A percentile compares a stretch with the other conserved stretches of the same genome.
These are phyloP conservation scores for Seriola dumerili DNA, from an alignment of 2,113 vertebrate genomes.

Conservation along the genomic window DNA sequence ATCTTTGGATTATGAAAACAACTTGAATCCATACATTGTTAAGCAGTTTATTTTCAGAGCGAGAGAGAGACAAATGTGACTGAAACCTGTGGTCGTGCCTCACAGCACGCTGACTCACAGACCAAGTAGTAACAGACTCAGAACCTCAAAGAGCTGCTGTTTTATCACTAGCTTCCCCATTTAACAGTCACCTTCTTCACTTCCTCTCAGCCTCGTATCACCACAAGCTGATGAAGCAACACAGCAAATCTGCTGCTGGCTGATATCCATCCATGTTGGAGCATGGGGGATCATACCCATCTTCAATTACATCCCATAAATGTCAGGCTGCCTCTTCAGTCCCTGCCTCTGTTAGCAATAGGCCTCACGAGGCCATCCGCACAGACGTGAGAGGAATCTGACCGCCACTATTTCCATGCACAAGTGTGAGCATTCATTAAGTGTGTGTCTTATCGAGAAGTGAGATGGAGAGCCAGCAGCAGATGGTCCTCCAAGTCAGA, in stretches of 20 bases:
- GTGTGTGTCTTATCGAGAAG: constrained; percentile 11
- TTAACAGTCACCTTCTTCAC: constrained; percentile 8
- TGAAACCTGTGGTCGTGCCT: background rate
- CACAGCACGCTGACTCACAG: background rate
- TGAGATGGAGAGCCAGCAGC: constrained; percentile 23
- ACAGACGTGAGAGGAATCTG: constrained; percentile 57
- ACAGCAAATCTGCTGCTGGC: constrained; percentile 11
- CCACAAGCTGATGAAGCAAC: constrained; percentile 17
- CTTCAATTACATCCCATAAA: constrained; percentile 68
- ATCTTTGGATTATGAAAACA: no score
- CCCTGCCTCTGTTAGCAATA: background rate
- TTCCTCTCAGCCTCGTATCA: constrained; percentile 12
- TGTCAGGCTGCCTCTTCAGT: constrained; percentile 56
- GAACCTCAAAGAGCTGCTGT: background rate
- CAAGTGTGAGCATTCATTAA: constrained; percentile 29
- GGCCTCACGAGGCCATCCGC: constrained; percentile 32
- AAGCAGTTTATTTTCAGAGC: no score
- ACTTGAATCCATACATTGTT: no score
- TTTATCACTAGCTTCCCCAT: constrained; percentile 28
- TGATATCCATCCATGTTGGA: constrained; percentile 44
- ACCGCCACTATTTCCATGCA: constrained; percentile 19
- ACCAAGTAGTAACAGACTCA: background rate
- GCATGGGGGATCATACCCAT: constrained; percentile 48
- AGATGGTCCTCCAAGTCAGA: constrained; percentile 27
- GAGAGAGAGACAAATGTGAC: no score